Percentiles rank a stretch among this genome's conserved stretches.
phyloP scores from a whole-genome alignment of 2,888 invertebrate genomes.

The Campoplex capitator region DNA sequence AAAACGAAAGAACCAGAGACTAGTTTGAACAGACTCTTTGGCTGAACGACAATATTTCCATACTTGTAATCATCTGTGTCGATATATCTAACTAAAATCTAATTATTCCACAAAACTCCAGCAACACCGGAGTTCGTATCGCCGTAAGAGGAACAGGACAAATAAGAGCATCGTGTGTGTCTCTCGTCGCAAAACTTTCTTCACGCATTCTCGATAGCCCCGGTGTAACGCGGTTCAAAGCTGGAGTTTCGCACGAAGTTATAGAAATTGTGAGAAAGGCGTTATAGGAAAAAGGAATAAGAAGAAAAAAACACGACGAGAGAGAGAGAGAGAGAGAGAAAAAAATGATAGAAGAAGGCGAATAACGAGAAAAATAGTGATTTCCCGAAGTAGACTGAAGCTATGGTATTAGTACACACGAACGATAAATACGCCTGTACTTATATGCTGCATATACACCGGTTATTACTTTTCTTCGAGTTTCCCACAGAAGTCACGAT shows the following conservation, averaged over 20 bases:
- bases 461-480: slow-evolving; percentile 81
- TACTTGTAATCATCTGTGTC: neutral
- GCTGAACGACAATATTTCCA: no score
- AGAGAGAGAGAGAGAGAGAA: neutral
- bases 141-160: neutral
- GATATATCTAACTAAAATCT: neutral
- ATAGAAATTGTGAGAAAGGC: slow-evolving; percentile 25
- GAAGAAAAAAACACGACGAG: slow-evolving; percentile 2
- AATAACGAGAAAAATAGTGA: slow-evolving; percentile 57
- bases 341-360: slow-evolving; percentile 20
- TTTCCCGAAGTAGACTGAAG: slow-evolving; percentile 37
- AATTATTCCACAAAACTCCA: neutral
- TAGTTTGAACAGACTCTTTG: no score
- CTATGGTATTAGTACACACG: slow-evolving; percentile 49
- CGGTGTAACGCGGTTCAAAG: slow-evolving; percentile 9
- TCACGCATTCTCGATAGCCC: slow-evolving; percentile 19
- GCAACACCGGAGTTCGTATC: neutral
- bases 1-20: neutral
- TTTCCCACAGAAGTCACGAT: slow-evolving; percentile 85
- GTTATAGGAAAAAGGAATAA: slow-evolving; percentile 17
- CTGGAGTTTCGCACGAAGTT: neutral
- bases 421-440: slow-evolving; percentile 64
- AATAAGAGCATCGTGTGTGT: neutral
- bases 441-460: slow-evolving; percentile 54
- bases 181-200: slow-evolving; percentile 22